Base-by-base conservation (phyloP, 2,888 invertebrate genomes). In the Rhimphoctona megacephalus region DNA sequence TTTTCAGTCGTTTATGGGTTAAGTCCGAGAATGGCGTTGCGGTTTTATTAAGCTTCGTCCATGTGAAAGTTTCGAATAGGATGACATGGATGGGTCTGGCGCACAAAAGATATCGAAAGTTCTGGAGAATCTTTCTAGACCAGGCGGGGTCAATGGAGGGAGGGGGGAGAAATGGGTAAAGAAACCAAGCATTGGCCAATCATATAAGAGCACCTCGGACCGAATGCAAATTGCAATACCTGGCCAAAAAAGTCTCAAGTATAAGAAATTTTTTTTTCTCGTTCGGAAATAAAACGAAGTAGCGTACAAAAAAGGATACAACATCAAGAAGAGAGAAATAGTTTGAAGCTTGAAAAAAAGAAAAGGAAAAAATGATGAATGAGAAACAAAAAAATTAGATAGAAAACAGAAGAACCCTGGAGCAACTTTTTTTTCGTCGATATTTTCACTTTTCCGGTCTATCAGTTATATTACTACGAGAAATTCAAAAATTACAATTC, bases 171-270 rank as follows among this genome's bases (percentile, higher is more conserved):
- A 46, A 46, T 22, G 22, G 22, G 7, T 49, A 36, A 69, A 74
- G 67, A 72, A 22, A 39, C 46, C 52, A 69, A 61, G 61, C 69
- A 74, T 79, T 79, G 73, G 79, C 69, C 61, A 80, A 74, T 84
- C 84, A 69, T 69, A 74, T 43, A 17, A 6, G 79, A 83, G 39
- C 46, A 69, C 61, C 22, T 74, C 69, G 67, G 69, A 70, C 49
- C 64, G 76, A 76, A 85, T 85, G 74, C 70, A 85, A 85, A 85
- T 85, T 77, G 84, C 70, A 76, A 76, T 81, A 81, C 76, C 81
- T 76, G 64, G 43, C 67, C 30, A 49, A 61, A 70, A 54, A 66
- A 69, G 80, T 76, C 74, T 52, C 64, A 70, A 76, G 76, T 76
- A 49, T 14, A 22, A 36, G 36, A 49, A 39, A 43, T 67, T 67